Percentiles rank a stretch among this genome's conserved stretches.
Evolutionary conservation across 2,888 invertebrate species (phyloP).

Genomic region (Neocrepidodera transversa): DNA sequence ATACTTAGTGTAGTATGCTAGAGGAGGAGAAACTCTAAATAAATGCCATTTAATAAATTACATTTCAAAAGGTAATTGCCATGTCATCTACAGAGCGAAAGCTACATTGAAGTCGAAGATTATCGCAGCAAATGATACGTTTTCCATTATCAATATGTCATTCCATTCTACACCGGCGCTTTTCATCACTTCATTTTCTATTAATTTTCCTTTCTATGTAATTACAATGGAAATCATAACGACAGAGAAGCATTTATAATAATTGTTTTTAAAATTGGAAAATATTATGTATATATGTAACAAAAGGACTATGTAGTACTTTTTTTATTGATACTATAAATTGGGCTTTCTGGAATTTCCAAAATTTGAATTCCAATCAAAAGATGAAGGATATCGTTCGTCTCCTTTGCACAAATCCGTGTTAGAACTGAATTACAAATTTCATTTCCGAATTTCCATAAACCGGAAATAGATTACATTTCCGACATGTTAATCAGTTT

Average conservation of each 20-base stretch:
- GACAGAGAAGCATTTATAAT: no score
- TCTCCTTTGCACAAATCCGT: background rate
- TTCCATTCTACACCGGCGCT: background rate
- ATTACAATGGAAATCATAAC: no score
- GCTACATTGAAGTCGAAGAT: slow-evolving; percentile 36
- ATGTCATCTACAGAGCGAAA: slow-evolving; percentile 41
- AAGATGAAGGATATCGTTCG: background rate
- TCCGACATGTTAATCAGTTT: slow-evolving; percentile 16
- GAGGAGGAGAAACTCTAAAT: slow-evolving; percentile 23
- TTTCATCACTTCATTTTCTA: slow-evolving; percentile 2
- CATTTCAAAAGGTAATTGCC: slow-evolving; percentile 40
- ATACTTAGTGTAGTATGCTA: background rate
- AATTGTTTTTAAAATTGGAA: no score
- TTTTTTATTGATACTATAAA: no score
- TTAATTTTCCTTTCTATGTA: slow-evolving; percentile 5
- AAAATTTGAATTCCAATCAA: slow-evolving; percentile 1
- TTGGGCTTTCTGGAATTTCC: no score
- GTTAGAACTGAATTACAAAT: background rate
- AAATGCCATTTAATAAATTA: slow-evolving; percentile 34
- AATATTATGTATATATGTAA: no score
- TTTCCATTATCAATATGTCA: slow-evolving; percentile 34
- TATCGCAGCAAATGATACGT: slow-evolving; percentile 40
- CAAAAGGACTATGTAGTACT: no score
- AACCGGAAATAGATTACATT: slow-evolving; percentile 22
- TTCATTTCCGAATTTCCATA: slow-evolving; percentile 26